Evolutionary conservation across 2,888 invertebrate genomes (phyloP).

Genomic region (Eristalinus sepulchralis): DNA sequence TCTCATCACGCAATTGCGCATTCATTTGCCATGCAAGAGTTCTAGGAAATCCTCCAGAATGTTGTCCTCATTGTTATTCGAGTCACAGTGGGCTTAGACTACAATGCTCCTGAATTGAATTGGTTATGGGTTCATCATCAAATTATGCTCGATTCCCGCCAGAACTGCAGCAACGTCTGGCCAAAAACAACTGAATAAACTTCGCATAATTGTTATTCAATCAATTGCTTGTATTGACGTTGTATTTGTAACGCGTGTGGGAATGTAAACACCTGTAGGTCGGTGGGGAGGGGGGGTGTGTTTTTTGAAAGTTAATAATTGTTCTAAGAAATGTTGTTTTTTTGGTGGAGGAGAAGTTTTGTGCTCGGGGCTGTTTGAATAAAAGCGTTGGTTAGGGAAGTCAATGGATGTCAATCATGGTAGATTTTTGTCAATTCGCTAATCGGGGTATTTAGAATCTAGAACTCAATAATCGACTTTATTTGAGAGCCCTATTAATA

Average conservation of each 20-base stretch:
- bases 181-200: neutral
- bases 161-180: neutral
- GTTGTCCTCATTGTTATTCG: conserved; percentile 21
- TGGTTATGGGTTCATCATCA: conserved; percentile 12
- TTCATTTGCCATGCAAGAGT: neutral
- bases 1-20: neutral
- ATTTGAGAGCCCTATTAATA: no score
- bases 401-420: no score
- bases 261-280: neutral
- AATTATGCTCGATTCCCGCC: neutral
- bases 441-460: no score
- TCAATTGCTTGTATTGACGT: neutral
- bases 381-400: no score
- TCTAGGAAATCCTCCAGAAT: conserved; percentile 16
- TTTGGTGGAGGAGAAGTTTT: no score
- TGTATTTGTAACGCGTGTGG: neutral
- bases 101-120: conserved; percentile 28
- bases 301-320: neutral
- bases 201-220: neutral
- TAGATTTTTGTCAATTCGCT: no score
- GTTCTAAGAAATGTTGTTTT: neutral
- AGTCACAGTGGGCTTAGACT: conserved; percentile 8
- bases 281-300: no score
- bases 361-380: no score
- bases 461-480: no score